These are phyloP conservation scores for Contarinia nasturtii DNA, from an alignment of 1,140 invertebrate species.

Conservation along the genomic window DNA sequence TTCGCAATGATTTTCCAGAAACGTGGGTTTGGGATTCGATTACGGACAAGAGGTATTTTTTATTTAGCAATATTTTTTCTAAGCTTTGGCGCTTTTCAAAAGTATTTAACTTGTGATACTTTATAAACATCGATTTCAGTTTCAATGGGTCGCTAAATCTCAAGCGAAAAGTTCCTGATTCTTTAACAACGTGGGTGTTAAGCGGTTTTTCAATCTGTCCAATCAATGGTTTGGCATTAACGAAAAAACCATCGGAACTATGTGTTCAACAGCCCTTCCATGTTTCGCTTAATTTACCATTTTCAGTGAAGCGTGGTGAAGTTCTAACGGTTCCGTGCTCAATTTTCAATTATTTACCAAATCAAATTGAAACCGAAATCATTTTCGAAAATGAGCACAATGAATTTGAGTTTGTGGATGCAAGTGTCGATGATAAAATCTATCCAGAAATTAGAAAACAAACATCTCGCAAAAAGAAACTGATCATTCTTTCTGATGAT, in stretches of 20 bases:
- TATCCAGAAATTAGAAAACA: background rate
- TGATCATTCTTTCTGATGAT: background rate
- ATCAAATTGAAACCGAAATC: constrained; percentile 58
- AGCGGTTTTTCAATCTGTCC: constrained; percentile 83
- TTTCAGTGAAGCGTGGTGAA: constrained; percentile 60
- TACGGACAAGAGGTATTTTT: constrained; percentile 8
- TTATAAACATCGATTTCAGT: background rate
- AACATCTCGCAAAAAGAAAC: background rate
- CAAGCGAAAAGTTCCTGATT: constrained; percentile 48
- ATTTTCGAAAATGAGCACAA: constrained; percentile 62
- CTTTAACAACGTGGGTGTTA: constrained; percentile 83
- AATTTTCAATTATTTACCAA: constrained; percentile 26
- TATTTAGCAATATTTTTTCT: too few relatives aligned
- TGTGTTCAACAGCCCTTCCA: constrained; percentile 79
- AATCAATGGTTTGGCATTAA: constrained; percentile 64
- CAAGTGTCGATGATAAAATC: constrained; percentile 15
- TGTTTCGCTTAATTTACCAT: constrained; percentile 60
- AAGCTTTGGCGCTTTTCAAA: too few relatives aligned
- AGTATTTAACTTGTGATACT: too few relatives aligned
- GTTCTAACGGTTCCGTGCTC: constrained; percentile 18
- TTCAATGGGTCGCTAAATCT: constrained; percentile 16
- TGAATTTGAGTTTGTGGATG: constrained; percentile 57
- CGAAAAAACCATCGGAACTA: constrained; percentile 49
- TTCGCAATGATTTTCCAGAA: constrained; percentile 4
- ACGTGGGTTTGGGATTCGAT: constrained; percentile 2